A percentile compares a stretch with the other conserved stretches of the same genome.
phyloP scores from a whole-genome alignment of 2,113 vertebrate species.

The Carollia perspicillata region DNA sequence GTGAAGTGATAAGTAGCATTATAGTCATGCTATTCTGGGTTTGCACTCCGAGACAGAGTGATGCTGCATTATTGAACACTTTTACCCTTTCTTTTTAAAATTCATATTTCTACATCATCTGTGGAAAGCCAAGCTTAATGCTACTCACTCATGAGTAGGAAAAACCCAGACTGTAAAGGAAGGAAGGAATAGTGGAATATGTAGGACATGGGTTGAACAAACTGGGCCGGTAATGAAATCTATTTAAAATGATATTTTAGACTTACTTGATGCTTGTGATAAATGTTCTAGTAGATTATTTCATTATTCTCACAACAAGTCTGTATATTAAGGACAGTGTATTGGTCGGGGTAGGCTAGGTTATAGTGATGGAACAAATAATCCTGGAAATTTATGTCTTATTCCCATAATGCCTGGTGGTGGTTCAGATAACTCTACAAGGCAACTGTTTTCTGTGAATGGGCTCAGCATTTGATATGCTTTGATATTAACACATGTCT shows the following conservation, averaged over 20 bases:
- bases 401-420: not conserved
- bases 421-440: not conserved
- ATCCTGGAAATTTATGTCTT: not conserved
- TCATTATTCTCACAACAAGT: not conserved
- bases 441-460: not conserved
- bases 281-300: not conserved
- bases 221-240: not conserved
- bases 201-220: not conserved
- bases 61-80: slow-evolving; percentile 57
- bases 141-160: not conserved
- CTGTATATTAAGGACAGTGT: not conserved
- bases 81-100: slow-evolving; percentile 37
- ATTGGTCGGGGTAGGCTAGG: not conserved
- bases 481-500: not conserved
- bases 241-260: not conserved
- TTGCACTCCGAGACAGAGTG: slow-evolving; percentile 28
- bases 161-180: not conserved
- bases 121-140: not conserved
- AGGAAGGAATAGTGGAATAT: not conserved
- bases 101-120: slow-evolving; percentile 16
- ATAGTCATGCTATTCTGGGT: slow-evolving; percentile 39
- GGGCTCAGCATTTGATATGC: not conserved
- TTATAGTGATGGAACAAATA: not conserved
- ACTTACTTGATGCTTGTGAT: not conserved
- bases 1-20: slow-evolving; percentile 46